phyloP scores from a whole-genome alignment of 2,888 invertebrate genomes.

The Drosophila longiperda region DNA sequence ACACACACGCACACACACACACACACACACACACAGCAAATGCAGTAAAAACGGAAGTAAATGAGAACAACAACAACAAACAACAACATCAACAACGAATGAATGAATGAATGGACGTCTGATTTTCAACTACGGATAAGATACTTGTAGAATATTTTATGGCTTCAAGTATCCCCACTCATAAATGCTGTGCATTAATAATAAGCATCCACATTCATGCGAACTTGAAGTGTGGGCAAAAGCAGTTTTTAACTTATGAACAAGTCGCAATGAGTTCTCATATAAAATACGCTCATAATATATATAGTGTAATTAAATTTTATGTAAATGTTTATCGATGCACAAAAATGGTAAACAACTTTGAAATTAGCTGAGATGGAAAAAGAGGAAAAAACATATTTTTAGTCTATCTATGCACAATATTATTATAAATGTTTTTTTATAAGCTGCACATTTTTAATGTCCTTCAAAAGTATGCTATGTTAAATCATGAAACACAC shows the following conservation, averaged over 20 bases:
- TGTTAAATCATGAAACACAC: neutral
- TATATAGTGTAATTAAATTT: neutral
- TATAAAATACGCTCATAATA: neutral
- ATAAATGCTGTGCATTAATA: slow-evolving; percentile 19
- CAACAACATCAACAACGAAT: slow-evolving; percentile 19
- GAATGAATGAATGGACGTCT: slow-evolving; percentile 70
- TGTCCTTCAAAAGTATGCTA: slow-evolving; percentile 22
- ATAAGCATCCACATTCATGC: slow-evolving; percentile 6
- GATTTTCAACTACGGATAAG: slow-evolving; percentile 75
- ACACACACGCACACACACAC: slow-evolving; percentile 26
- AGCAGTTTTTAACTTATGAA: neutral
- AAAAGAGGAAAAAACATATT: neutral
- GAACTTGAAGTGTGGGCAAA: slow-evolving; percentile 4
- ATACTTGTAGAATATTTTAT: slow-evolving; percentile 61
- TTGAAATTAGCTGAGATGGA: neutral
- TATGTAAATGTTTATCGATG: neutral
- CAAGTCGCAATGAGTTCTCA: neutral
- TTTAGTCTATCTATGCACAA: neutral
- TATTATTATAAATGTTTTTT: neutral
- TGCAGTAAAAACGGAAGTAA: slow-evolving; percentile 76
- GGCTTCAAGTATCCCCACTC: slow-evolving; percentile 52
- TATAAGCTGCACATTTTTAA: neutral
- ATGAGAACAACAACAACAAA: slow-evolving; percentile 46
- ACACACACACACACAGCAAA: slow-evolving; percentile 48
- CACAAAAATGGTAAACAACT: neutral